Evolutionary conservation across 2,888 invertebrate species (phyloP), one percentile per base, ranked within the genome.

Genomic region (Strigamia transsilvanica): DNA sequence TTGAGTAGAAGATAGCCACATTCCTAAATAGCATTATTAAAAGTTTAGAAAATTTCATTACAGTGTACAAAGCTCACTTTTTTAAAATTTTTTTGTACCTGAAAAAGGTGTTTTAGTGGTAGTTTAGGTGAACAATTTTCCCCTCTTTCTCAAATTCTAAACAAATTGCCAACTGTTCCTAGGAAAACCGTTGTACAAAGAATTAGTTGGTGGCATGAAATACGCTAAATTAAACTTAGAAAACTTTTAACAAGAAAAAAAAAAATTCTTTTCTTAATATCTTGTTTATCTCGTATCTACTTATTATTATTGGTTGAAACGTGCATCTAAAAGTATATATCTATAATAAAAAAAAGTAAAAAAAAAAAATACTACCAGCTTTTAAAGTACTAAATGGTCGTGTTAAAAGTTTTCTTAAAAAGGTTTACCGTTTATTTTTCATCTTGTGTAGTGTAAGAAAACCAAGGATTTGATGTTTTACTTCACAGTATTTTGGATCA

Each of bases 401-500:
- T 56, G 56, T 56, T 56, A 56, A 56, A 56, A 56, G 56, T 56
- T 56, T 56, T 56, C 56, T 56, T 56, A 56, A 56, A 46, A 56
- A 56, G 56, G 56, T 56, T 56, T 56, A 56, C 56, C n/a, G 18
- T 56, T 56, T 56, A 56, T 56, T 56, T 56, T 56, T 56, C 56
- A 56, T 56, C 56, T 56, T 56, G 56, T 56, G 56, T 56, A 56
- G 56, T 56, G n/a, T n/a, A 18, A 56, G 18, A 18, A 27, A 15
- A 77, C 38, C 38, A 80, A 38, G 42, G 42, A 80, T 80, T 80
- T 80, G 80, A 42, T 80, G 38, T 80, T 80, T 80, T 80, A 80
- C 80, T 80, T 80, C 80, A 56, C 56, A 56, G 80, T 80, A 80
- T 80, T 80, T 80, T 80, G 80, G 80, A 80, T 80, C 80, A 80